These are phyloP conservation scores for Xenopus petersii DNA, from an alignment of 2,797 vertebrate species.

Conservation along the genomic window DNA sequence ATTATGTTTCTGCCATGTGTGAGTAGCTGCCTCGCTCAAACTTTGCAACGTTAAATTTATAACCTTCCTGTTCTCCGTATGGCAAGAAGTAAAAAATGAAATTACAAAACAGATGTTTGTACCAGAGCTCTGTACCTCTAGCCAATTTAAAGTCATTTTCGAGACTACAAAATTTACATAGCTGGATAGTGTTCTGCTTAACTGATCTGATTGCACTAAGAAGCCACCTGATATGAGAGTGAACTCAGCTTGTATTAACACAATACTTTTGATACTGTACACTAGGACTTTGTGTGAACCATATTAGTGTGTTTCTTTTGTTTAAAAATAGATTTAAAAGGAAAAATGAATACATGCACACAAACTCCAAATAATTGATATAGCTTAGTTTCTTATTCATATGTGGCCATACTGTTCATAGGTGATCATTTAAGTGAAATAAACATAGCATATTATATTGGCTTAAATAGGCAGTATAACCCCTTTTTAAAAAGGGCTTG, in stretches of 20 bases:
- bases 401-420: too few relatives aligned
- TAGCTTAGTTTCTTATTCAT: too few relatives aligned
- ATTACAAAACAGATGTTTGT: constrained; percentile 47
- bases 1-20: constrained; percentile 50
- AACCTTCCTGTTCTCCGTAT: constrained; percentile 41
- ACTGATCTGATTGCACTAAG: constrained; percentile 38
- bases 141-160: constrained; percentile 26
- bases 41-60: constrained; percentile 45
- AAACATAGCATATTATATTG: too few relatives aligned
- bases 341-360: too few relatives aligned
- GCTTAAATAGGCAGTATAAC: too few relatives aligned
- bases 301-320: too few relatives aligned
- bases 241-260: constrained; percentile 14
- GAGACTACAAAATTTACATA: constrained; percentile 38
- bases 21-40: constrained; percentile 39
- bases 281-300: too few relatives aligned
- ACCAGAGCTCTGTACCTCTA: constrained; percentile 26
- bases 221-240: constrained; percentile 32
- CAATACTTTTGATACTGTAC: too few relatives aligned
- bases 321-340: too few relatives aligned
- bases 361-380: too few relatives aligned
- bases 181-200: constrained; percentile 42
- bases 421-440: too few relatives aligned
- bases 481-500: too few relatives aligned
- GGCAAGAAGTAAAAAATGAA: constrained; percentile 33